A percentile compares a stretch with the other conserved stretches of the same genome.
Conservation (phyloP, 2,888 invertebrate species). For the Apamea anceps region DNA sequence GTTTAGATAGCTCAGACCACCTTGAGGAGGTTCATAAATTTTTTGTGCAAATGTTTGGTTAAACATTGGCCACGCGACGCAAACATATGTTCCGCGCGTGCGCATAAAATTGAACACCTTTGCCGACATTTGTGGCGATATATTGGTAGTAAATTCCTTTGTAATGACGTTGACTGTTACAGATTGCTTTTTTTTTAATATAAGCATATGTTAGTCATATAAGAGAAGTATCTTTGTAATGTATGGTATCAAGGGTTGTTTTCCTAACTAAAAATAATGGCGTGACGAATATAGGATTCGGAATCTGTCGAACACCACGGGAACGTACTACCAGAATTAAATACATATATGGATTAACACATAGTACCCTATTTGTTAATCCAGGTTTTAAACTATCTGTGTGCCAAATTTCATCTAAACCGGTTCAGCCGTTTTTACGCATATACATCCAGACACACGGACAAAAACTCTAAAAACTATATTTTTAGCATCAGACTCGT, state of each 20-base stretch:
- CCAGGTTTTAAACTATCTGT: no score
- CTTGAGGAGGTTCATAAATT: conserved; percentile 75
- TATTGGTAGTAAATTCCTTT: conserved; percentile 69
- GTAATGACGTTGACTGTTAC: conserved; percentile 61
- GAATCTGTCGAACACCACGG: no score
- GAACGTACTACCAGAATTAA: no score
- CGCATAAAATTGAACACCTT: conserved; percentile 83
- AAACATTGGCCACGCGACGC: conserved; percentile 72
- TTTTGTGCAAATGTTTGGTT: conserved; percentile 75
- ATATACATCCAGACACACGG: no score
- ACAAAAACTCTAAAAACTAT: no score
- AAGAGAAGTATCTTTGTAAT: neutral
- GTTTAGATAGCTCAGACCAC: conserved; percentile 68
- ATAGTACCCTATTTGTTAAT: no score
- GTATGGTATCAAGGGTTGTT: no score
- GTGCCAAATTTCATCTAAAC: no score
- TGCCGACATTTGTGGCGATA: conserved; percentile 81
- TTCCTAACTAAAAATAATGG: no score
- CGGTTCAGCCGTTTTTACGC: no score
- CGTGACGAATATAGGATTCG: neutral
- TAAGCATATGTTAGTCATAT: conserved; percentile 23
- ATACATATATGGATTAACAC: no score
- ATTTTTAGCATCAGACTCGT: no score
- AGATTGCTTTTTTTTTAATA: conserved; percentile 58
- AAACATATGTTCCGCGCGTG: conserved; percentile 83